phyloP scores from a whole-genome alignment of 2,888 invertebrate genomes.

The Pharmacophagus antenor region DNA sequence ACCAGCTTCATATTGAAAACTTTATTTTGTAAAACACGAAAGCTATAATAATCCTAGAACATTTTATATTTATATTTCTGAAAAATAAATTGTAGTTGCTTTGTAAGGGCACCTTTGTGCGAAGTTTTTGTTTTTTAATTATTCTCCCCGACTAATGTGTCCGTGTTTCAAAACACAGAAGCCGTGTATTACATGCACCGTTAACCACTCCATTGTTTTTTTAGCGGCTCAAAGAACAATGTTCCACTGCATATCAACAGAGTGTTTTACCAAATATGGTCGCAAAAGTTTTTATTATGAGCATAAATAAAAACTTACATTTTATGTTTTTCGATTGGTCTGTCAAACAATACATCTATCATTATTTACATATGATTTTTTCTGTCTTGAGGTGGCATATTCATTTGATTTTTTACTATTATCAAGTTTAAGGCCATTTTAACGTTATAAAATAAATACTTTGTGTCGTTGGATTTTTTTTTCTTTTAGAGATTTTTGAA shows the following conservation, averaged over 20 bases:
- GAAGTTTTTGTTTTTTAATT: conserved; percentile 26
- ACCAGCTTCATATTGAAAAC: no score
- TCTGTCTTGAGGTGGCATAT: no score
- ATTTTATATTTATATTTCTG: conserved; percentile 9
- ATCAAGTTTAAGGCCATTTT: no score
- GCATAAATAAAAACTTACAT: background rate
- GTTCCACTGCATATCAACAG: conserved; percentile 20
- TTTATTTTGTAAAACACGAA: background rate
- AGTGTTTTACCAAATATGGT: conserved; percentile 14
- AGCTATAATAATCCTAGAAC: background rate
- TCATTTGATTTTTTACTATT: no score
- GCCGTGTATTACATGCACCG: conserved; percentile 29
- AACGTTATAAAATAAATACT: no score
- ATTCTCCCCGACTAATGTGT: conserved; percentile 28
- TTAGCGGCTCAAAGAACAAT: conserved; percentile 26
- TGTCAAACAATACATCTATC: no score
- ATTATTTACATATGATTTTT: no score
- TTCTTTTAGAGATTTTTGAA: no score
- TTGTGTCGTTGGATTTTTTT: no score
- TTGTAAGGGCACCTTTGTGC: conserved; percentile 10
- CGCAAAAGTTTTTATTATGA: conserved; percentile 2
- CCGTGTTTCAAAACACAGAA: conserved; percentile 30
- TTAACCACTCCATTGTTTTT: conserved; percentile 31
- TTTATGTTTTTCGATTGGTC: background rate
- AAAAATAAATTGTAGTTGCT: conserved; percentile 24